Evolutionary conservation across 1,140 invertebrate genomes (phyloP), one percentile per base, ranked within the genome.

Genomic region (Helicoverpa armigera): DNA sequence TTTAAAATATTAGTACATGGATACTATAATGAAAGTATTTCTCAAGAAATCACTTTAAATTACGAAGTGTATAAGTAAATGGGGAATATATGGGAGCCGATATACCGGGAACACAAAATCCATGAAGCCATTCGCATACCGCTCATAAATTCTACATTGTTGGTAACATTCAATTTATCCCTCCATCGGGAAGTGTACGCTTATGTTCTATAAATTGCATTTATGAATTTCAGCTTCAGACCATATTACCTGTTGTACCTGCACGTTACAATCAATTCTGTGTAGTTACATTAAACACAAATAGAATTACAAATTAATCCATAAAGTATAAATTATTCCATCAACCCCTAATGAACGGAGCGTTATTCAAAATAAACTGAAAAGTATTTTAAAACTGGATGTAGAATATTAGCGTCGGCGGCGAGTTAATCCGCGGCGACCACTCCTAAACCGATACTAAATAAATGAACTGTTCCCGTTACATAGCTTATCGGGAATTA

Each of bases 401-500:
- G 29, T 31, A 31, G 35, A 48, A 3, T 48, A 18, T n/a, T 50
- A 67, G n/a, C n/a, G 18, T 50, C 10, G 2, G 0, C 13, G 13
- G 43, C 43, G 11, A 67, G 63, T 9, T 67, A 65, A 50, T 67
- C 63, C 43, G 13, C n/a, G 63, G 63, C n/a, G 63, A 67, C 31
- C 63, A 50, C 35, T 67, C 63, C 63, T 67, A 67, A 67, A 3
- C 63, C 63, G 65, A 18, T 50, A 18, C 16, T 18, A 69, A 69
- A 69, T 69, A 69, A 72, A 54, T 72, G 69, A 54, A n/a, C 69
- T 72, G 69, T 72, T 72, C 35, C 50, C 50, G 31, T 31, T 31
- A 72, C 69, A 53, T 4, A 70, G 69, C 18, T 72, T 72, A 72
- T 72, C 69, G 23, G 67, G 50, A 53, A 72, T 72, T 72, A 72